Conservation (phyloP, 1,140 invertebrate genomes). For the Cheumatopsyche charites region DNA sequence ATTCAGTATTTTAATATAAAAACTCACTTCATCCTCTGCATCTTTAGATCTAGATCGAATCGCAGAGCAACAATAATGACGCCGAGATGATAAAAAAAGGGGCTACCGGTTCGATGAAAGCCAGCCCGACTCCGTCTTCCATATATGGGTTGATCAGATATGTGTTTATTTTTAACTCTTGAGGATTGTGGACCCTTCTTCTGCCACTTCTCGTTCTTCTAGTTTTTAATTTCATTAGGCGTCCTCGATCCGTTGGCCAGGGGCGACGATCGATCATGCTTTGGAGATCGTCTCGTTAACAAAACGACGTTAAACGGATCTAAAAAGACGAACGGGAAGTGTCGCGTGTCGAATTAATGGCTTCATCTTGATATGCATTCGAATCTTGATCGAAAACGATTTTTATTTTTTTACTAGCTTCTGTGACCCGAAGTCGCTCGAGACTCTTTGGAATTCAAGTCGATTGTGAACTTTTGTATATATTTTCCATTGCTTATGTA, state of each 20-base stretch:
- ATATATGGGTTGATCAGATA: slow-evolving; percentile 7
- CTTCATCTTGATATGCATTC: not conserved
- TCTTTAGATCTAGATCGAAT: too few relatives aligned
- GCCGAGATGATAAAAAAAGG: not conserved
- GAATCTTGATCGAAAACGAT: too few relatives aligned
- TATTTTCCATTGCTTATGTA: too few relatives aligned
- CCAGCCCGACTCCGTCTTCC: slow-evolving; percentile 4
- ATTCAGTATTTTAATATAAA: too few relatives aligned
- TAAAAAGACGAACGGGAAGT: not conserved
- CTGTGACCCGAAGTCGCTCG: too few relatives aligned
- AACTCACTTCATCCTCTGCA: too few relatives aligned
- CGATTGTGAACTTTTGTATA: too few relatives aligned
- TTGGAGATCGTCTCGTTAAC: not conserved
- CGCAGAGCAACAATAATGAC: not conserved
- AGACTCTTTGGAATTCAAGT: too few relatives aligned
- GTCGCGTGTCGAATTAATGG: slow-evolving; percentile 10
- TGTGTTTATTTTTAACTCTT: not conserved
- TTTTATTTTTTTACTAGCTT: too few relatives aligned
- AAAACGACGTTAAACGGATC: slow-evolving; percentile 19
- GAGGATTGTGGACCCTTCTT: not conserved
- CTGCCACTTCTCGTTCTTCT: slow-evolving; percentile 10
- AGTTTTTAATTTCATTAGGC: slow-evolving; percentile 12
- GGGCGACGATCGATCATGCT: slow-evolving; percentile 11
- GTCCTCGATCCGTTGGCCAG: not conserved
- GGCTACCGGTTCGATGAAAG: slow-evolving; percentile 28